These are phyloP conservation scores for Elmis aenea DNA, from an alignment of 2,888 invertebrate genomes.

Conservation along the genomic window DNA sequence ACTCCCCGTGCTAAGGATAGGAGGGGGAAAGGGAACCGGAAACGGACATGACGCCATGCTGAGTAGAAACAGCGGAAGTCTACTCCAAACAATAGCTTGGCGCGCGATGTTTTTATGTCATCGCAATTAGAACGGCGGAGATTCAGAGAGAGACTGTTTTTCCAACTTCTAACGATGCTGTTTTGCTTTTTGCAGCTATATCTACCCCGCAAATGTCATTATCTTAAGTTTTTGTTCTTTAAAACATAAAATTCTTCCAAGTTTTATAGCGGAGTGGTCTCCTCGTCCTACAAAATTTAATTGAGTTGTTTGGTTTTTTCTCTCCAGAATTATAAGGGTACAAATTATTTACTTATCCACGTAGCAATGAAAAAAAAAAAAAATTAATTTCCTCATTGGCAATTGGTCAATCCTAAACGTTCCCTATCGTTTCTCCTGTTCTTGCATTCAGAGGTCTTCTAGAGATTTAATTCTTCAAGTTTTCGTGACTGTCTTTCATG, in stretches of 20 bases:
- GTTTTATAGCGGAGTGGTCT: neutral
- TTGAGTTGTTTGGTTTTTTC: too few relatives aligned
- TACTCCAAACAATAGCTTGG: conserved; percentile 47
- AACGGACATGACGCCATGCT: conserved; percentile 51
- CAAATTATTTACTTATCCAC: too few relatives aligned
- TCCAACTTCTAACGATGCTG: conserved; percentile 37
- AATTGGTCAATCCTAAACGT: too few relatives aligned
- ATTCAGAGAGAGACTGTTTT: conserved; percentile 40
- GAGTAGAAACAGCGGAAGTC: conserved; percentile 49
- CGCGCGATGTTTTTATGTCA: conserved; percentile 44
- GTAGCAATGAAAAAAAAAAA: too few relatives aligned
- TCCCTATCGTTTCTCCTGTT: too few relatives aligned
- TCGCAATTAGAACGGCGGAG: conserved; percentile 45
- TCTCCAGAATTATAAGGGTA: too few relatives aligned
- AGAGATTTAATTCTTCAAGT: too few relatives aligned
- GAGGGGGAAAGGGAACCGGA: conserved; percentile 37
- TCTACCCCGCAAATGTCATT: conserved; percentile 39
- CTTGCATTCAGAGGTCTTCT: too few relatives aligned
- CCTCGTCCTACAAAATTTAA: too few relatives aligned
- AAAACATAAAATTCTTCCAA: conserved; percentile 30
- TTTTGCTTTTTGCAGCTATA: conserved; percentile 34
- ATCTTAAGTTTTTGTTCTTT: conserved; percentile 32
- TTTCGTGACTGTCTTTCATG: too few relatives aligned
- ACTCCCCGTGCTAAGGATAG: conserved; percentile 23
- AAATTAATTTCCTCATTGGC: too few relatives aligned